Conservation (phyloP, 2,797 vertebrate genomes). For the Sebastes elongatus region DNA sequence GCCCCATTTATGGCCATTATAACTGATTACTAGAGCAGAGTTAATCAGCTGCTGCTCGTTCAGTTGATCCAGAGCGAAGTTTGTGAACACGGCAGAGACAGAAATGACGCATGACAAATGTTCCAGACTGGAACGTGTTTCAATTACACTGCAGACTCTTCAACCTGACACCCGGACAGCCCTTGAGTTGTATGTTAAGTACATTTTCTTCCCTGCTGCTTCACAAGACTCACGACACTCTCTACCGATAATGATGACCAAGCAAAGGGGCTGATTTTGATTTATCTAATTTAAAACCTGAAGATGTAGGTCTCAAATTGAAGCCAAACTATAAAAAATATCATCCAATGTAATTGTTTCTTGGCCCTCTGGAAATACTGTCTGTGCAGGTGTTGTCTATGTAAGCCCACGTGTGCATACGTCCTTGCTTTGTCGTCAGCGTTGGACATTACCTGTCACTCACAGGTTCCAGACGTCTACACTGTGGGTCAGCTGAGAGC, state of each 20-base stretch:
- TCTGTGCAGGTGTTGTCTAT: not conserved
- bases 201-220: not conserved
- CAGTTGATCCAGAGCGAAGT: not conserved
- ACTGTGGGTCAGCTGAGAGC: constrained; percentile 35
- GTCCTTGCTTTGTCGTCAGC: not conserved
- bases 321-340: not conserved
- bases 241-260: not conserved
- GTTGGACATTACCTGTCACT: not conserved
- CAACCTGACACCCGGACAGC: not conserved
- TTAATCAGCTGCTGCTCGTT: not conserved
- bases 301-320: not conserved
- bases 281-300: not conserved
- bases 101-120: not conserved
- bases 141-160: not conserved
- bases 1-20: not conserved
- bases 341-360: not conserved
- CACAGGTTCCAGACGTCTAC: not conserved
- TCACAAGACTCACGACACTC: not conserved
- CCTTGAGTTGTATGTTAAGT: not conserved
- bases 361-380: not conserved
- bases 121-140: not conserved
- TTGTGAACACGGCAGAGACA: not conserved
- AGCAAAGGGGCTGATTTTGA: not conserved
- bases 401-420: not conserved
- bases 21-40: not conserved